Conservation (phyloP, 1,140 invertebrate species). For the Orchestia grillus region DNA sequence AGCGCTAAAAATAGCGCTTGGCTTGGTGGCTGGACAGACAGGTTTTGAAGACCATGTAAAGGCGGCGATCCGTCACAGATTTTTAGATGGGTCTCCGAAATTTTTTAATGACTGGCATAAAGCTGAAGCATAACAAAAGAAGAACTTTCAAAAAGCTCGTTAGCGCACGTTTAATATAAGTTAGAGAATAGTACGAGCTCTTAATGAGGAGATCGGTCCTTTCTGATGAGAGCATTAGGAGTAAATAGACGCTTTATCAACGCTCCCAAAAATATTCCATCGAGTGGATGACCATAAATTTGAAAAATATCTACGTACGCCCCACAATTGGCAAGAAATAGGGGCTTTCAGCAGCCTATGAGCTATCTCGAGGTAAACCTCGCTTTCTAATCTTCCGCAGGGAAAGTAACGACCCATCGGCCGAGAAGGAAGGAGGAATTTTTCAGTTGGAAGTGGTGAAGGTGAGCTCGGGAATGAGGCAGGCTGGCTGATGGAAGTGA, state of each 20-base stretch:
- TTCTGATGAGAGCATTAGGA: background rate
- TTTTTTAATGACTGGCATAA: slow-evolving; percentile 32
- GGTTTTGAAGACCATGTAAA: background rate
- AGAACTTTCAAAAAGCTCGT: background rate
- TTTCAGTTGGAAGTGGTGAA: slow-evolving; percentile 24
- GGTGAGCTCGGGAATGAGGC: background rate
- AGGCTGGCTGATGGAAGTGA: background rate
- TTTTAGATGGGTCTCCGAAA: background rate
- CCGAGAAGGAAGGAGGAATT: background rate
- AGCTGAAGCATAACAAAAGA: background rate
- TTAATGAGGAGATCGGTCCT: slow-evolving; percentile 7
- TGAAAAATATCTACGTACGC: background rate
- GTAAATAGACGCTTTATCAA: background rate
- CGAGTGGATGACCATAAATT: background rate
- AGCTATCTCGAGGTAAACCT: background rate
- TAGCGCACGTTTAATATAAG: background rate
- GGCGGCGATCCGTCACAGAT: background rate
- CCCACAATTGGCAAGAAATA: background rate
- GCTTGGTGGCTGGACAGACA: background rate
- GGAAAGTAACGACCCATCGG: slow-evolving; percentile 45
- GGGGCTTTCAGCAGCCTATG: background rate
- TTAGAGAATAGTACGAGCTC: background rate
- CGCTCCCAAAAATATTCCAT: background rate
- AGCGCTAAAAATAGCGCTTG: background rate
- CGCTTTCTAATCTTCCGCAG: slow-evolving; percentile 45